Evolutionary conservation across 2,888 invertebrate genomes (phyloP), one percentile per base, ranked within the genome.

Genomic region (Diloba caeruleocephala): DNA sequence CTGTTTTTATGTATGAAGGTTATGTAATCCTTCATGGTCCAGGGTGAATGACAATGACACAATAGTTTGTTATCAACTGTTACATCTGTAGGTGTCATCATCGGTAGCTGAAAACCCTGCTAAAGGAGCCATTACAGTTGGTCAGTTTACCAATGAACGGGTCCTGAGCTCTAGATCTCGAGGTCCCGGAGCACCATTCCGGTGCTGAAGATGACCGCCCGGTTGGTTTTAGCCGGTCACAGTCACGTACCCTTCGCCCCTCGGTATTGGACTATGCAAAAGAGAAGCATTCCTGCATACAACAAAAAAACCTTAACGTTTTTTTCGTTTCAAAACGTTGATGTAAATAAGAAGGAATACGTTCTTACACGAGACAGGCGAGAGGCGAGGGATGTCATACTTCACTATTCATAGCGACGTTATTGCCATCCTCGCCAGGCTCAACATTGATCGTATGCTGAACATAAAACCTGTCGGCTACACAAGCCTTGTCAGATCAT

Each of bases 1-100:
- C 70, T 69, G 68, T 80, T 81, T 81, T 80, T 76, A 74, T 76
- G 77, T 77, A 78, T 76, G 54, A 72, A 73, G 62, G 76, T 71
- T 76, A 71, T 65, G 42, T 69, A 66, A 71, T 76, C 72, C 74
- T 78, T 76, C 76, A 71, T 61, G 74, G 75, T 76, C 79, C 78
- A 81, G 79, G 78, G 74, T 71, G 57, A 68, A 74, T 67, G 71
- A 74, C 66, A 63, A 56, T 34, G 48, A 17, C 32, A 33, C 29
- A 29, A 48, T 25, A 23, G 26, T 14, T 39, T 19, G 12, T 43
- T 38, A 39, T 28, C 23, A 32, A 43, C 29, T 12, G 10, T 51
- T 28, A 51, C 29, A 23, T 45, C 21, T 34, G 31, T 33, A 17
- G 3, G 1, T 23, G 8, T 17, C 25, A 49, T 5, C n/a, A n/a